Conservation (phyloP, 1,140 invertebrate genomes). For the Campoletis sonorensis region DNA sequence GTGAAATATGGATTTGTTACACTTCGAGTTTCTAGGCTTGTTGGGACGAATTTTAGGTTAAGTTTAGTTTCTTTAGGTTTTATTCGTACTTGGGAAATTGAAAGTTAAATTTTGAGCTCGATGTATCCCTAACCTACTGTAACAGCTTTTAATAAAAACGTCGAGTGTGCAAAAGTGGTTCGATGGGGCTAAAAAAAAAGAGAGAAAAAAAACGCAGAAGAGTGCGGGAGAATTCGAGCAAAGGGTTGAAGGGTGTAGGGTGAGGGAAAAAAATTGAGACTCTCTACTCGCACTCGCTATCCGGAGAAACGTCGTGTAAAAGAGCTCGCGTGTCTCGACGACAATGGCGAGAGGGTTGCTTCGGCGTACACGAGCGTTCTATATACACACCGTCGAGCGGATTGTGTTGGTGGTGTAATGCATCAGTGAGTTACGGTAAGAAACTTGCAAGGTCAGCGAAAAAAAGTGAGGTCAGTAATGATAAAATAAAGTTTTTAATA, state of each 20-base stretch:
- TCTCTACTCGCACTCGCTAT: background rate
- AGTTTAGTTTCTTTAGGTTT: background rate
- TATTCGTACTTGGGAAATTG: background rate
- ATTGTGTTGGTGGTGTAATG: background rate
- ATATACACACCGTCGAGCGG: background rate
- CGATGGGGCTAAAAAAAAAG: background rate
- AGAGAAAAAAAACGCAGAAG: too few species aligned
- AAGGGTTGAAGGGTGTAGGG: background rate
- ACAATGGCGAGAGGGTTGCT: constrained; percentile 6
- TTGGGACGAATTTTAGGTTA: too few species aligned
- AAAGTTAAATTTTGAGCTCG: background rate
- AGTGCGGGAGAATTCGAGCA: background rate
- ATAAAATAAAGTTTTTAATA: background rate
- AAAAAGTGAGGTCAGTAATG: constrained; percentile 9
- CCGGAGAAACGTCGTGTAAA: constrained; percentile 9
- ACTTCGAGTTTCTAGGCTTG: too few species aligned
- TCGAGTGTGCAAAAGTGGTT: background rate
- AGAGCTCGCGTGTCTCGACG: constrained; percentile 14
- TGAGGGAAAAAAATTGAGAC: background rate
- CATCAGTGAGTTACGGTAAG: background rate
- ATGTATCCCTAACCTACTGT: background rate
- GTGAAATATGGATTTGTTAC: too few species aligned
- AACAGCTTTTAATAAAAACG: constrained; percentile 1
- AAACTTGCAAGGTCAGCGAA: constrained; percentile 31
- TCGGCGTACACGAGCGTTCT: background rate